A percentile compares a stretch with the other conserved stretches of the same genome.
Evolutionary conservation across 2,888 invertebrate species (phyloP).

Genomic region (Mechanitis mazaeus): DNA sequence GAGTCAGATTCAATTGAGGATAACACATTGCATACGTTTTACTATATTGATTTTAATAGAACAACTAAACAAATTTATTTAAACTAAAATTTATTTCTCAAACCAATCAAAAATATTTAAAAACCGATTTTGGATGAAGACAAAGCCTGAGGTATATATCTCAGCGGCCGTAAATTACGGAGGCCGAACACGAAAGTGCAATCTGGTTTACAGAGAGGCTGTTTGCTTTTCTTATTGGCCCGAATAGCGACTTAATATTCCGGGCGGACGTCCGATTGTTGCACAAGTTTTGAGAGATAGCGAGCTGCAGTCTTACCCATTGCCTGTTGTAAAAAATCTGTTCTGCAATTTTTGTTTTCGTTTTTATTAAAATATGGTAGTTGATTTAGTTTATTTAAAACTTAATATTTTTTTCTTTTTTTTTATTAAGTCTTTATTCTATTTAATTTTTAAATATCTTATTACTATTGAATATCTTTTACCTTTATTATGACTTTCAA

Average conservation of each 20-base stretch:
- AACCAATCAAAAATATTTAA: conserved; percentile 11
- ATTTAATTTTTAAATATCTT: too few species aligned
- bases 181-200: conserved; percentile 35
- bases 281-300: conserved; percentile 14
- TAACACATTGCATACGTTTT: not conserved
- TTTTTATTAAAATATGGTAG: too few species aligned
- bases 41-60: conserved; percentile 2
- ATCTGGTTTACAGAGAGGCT: conserved; percentile 37
- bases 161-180: conserved; percentile 26
- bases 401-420: too few species aligned
- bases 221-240: conserved; percentile 42
- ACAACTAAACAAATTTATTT: conserved; percentile 1
- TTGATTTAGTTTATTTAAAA: too few species aligned
- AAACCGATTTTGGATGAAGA: conserved; percentile 11
- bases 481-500: too few species aligned
- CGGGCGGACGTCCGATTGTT: conserved; percentile 13
- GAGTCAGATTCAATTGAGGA: not conserved
- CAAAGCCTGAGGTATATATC: conserved; percentile 12
- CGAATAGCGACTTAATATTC: conserved; percentile 43
- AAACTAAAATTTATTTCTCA: conserved; percentile 5
- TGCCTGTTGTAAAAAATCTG: not conserved
- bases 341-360: too few species aligned
- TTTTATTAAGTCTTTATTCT: too few species aligned
- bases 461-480: too few species aligned
- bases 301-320: not conserved